phyloP scores from a whole-genome alignment of 2,888 invertebrate genomes.

The Orthosia gracilis region DNA sequence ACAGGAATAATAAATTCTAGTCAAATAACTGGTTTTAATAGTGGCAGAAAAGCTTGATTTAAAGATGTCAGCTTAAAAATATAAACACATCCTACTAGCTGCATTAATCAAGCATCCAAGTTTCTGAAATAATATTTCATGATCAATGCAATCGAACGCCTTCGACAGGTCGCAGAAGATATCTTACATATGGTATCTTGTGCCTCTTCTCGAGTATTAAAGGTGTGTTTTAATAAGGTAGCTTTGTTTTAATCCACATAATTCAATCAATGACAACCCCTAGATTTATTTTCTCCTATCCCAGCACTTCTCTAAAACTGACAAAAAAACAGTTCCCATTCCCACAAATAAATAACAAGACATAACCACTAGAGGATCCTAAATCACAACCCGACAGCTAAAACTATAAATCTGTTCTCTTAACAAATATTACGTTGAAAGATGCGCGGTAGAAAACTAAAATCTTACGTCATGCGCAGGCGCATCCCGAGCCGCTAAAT shows the following conservation, averaged over 20 bases:
- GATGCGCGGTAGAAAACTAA: conserved; percentile 64
- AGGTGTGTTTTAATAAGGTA: no score
- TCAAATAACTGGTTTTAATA: conserved; percentile 1
- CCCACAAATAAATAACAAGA: conserved; percentile 43
- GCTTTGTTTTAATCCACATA: not conserved
- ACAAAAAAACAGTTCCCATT: conserved; percentile 24
- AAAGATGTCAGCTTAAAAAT: not conserved
- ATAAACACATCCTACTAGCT: not conserved
- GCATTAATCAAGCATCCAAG: not conserved
- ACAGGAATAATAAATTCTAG: conserved; percentile 20
- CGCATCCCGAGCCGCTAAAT: conserved; percentile 78
- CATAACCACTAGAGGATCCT: conserved; percentile 38
- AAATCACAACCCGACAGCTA: conserved; percentile 51
- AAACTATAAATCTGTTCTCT: conserved; percentile 61
- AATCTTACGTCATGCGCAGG: conserved; percentile 71
- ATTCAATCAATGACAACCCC: not conserved
- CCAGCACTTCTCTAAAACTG: not conserved
- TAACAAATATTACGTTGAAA: conserved; percentile 63
- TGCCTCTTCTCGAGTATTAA: no score
- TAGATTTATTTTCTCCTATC: conserved; percentile 3
- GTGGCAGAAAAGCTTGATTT: conserved; percentile 7
- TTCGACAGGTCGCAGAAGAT: no score
- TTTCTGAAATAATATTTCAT: no score
- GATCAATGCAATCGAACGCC: no score
- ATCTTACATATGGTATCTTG: no score